phyloP scores from a whole-genome alignment of 2,888 invertebrate genomes.

The Conops quadrifasciatus region DNA sequence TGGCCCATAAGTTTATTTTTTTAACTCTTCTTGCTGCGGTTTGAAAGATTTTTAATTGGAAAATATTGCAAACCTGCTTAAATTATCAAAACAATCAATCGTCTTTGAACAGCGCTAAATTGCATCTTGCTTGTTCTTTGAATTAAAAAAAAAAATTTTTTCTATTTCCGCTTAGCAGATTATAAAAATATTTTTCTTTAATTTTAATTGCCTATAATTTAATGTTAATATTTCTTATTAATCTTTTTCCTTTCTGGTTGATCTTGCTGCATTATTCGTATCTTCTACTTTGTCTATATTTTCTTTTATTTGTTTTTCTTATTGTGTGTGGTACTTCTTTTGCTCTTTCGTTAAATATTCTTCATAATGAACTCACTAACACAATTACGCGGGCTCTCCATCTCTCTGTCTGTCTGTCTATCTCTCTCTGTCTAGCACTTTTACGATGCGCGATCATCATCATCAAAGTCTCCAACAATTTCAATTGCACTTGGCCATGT shows the following conservation, averaged over 20 bases:
- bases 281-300: slow-evolving; percentile 26
- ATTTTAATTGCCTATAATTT: slow-evolving; percentile 8
- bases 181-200: slow-evolving; percentile 2
- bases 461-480: background rate
- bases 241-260: slow-evolving; percentile 24
- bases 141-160: background rate
- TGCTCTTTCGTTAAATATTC: slow-evolving; percentile 15
- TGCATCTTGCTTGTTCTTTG: background rate
- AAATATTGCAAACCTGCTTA: too few species aligned
- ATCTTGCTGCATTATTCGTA: slow-evolving; percentile 18
- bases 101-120: background rate
- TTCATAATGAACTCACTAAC: background rate
- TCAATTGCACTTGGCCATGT: slow-evolving; percentile 22
- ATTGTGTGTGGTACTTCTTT: background rate
- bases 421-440: background rate
- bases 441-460: background rate
- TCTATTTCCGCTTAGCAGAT: background rate
- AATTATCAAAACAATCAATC: too few species aligned
- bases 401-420: background rate
- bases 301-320: slow-evolving; percentile 25
- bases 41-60: too few species aligned
- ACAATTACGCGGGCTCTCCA: background rate
- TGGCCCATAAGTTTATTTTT: too few species aligned
- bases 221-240: slow-evolving; percentile 1
- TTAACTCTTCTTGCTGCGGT: background rate